phyloP scores from a whole-genome alignment of 2,797 vertebrate species.

The Macrochelys suwanniensis region DNA sequence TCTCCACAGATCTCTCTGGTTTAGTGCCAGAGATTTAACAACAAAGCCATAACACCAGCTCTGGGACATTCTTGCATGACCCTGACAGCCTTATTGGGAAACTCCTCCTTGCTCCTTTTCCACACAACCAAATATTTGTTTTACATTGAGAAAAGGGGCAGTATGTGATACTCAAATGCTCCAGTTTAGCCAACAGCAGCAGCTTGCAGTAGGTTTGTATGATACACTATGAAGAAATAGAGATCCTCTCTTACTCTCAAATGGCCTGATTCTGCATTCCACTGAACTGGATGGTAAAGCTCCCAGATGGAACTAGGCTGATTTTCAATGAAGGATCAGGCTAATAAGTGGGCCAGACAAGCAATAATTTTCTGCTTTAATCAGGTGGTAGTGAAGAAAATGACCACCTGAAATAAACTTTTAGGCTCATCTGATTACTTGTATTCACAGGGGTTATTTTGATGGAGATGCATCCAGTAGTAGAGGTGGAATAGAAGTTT shows the following conservation, averaged over 20 bases:
- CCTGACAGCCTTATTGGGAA: neutral
- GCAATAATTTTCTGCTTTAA: neutral
- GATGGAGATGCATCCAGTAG: neutral
- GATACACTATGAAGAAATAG: neutral
- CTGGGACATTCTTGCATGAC: conserved; percentile 10
- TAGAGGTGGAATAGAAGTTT: neutral
- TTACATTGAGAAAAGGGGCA: neutral
- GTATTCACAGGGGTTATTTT: neutral
- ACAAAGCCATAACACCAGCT: neutral
- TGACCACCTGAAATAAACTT: neutral
- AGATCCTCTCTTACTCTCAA: neutral
- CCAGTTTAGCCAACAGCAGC: neutral
- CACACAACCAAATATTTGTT: neutral
- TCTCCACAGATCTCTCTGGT: conserved; percentile 5
- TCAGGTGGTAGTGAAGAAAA: neutral
- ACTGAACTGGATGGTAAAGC: neutral
- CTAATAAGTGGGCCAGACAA: neutral
- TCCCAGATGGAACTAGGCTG: neutral
- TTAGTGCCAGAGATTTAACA: conserved; percentile 29
- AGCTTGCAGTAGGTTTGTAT: neutral
- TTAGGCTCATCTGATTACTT: neutral
- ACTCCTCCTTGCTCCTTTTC: neutral
- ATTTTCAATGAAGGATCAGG: neutral
- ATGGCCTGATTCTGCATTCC: neutral
- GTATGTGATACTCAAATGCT: neutral